Conservation (phyloP, 2,113 vertebrate species). For the Takifugu flavidus region DNA sequence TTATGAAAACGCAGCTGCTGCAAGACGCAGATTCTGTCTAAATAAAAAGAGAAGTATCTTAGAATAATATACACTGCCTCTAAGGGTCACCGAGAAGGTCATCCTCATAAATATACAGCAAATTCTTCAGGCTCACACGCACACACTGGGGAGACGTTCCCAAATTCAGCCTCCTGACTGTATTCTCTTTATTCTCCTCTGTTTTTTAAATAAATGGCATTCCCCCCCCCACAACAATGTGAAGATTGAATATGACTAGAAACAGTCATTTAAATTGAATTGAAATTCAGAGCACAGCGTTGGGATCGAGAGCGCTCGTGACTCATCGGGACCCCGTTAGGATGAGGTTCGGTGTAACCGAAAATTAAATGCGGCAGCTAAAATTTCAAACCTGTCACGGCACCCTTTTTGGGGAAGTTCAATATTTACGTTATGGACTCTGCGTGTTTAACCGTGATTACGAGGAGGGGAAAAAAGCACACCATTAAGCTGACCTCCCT, state of each 20-base stretch:
- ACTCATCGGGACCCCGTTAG: conserved; percentile 26
- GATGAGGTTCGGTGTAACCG: conserved; percentile 30
- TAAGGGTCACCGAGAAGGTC: conserved; percentile 65
- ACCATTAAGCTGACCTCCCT: conserved; percentile 64
- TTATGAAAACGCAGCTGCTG: conserved; percentile 78
- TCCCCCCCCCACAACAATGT: too few relatives aligned
- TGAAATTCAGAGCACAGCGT: too few relatives aligned
- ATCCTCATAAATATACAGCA: conserved; percentile 67
- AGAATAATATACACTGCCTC: conserved; percentile 74
- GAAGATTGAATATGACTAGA: background rate
- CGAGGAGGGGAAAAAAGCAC: conserved; percentile 35
- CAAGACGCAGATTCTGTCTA: conserved; percentile 67
- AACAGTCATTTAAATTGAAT: background rate
- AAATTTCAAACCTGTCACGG: conserved; percentile 53
- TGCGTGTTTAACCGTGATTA: conserved; percentile 66
- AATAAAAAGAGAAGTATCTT: conserved; percentile 76
- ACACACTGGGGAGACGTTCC: background rate
- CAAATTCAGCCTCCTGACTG: too few relatives aligned
- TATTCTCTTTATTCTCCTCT: too few relatives aligned
- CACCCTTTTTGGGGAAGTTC: conserved; percentile 52
- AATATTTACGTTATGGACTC: conserved; percentile 71
- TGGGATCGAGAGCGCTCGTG: background rate
- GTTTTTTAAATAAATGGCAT: too few relatives aligned
- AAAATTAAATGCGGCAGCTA: conserved; percentile 38
- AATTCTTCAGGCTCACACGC: conserved; percentile 44